These are phyloP conservation scores for Limnodromus scolopaceus DNA, from an alignment of 2,797 vertebrate species.

Conservation along the genomic window DNA sequence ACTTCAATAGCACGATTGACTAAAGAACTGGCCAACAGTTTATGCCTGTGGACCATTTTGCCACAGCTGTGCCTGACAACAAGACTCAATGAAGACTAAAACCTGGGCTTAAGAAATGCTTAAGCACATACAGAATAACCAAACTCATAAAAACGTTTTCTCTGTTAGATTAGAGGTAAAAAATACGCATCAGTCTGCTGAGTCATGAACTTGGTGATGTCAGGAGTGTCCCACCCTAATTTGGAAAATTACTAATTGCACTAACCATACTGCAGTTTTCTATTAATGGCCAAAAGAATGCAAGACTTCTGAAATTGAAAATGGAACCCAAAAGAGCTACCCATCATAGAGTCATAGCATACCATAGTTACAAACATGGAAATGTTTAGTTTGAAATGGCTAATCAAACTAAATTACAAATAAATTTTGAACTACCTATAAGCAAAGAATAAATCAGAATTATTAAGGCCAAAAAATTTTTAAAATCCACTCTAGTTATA, in stretches of 20 bases:
- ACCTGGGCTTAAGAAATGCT: background rate
- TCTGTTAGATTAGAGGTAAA: background rate
- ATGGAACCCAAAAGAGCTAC: background rate
- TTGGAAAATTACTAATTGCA: background rate
- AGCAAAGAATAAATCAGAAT: background rate
- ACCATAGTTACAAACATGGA: rapidly evolving
- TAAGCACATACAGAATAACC: background rate
- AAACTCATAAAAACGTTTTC: background rate
- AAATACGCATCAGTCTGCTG: background rate
- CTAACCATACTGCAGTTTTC: background rate
- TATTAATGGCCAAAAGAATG: background rate
- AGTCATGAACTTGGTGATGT: background rate
- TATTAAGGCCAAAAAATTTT: background rate
- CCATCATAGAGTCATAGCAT: background rate
- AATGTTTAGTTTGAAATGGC: background rate
- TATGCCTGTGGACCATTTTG: background rate
- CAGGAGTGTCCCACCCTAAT: background rate
- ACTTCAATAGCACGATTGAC: background rate
- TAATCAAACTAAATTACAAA: background rate
- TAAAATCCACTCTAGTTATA: background rate
- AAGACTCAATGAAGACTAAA: background rate
- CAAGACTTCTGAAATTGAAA: background rate
- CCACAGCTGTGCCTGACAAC: background rate
- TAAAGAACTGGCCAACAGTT: background rate
- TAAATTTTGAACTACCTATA: background rate